Evolutionary conservation across 2,888 invertebrate genomes (phyloP), one percentile per base, ranked within the genome.

Genomic region (Catocala nupta): DNA sequence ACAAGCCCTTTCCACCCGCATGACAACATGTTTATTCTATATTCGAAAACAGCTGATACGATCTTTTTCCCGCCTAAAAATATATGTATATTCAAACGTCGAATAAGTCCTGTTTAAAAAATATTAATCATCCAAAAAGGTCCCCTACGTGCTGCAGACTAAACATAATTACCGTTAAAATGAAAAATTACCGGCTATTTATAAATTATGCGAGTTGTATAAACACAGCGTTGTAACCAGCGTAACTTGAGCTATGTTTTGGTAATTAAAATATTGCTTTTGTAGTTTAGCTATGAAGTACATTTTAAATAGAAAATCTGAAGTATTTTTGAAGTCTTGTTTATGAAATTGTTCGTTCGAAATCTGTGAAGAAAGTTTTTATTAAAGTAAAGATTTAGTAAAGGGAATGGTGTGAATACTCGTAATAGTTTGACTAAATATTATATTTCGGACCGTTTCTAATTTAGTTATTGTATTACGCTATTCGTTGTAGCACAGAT

Each of bases 121-220:
- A 53, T 53, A 50, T 54, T 54, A 60, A 70, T 65, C 60, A 62
- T 52, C 54, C 16, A 66, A 73, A 73, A 78, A 65, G 52, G 52
- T 57, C 68, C 69, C 71, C 73, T 64, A 64, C 67, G 64, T 73
- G 83, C 71, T 55, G 74, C 77, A 81, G 87, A 73, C 82, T 77
- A 85, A 87, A 87, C 82, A 85, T 71, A 65, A 81, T 80, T 81
- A 80, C 75, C 68, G 86, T 76, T 80, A 77, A 77, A 82, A 78
- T 81, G 75, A 81, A 68, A 78, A 84, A 83, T 74, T 75, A 52
- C 76, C 69, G 66, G 67, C 59, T 68, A 64, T 78, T 65, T 68
- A 77, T 81, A 77, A 80, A 77, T 79, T 81, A 81, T 65, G 75
- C 50, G 45, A 53, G 61, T 75, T 73, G 74, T 57, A 65, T 81